Evolutionary conservation across 2,797 vertebrate species (phyloP), one percentile per base, ranked within the genome.

Genomic region (Coccyzus lansbergi): DNA sequence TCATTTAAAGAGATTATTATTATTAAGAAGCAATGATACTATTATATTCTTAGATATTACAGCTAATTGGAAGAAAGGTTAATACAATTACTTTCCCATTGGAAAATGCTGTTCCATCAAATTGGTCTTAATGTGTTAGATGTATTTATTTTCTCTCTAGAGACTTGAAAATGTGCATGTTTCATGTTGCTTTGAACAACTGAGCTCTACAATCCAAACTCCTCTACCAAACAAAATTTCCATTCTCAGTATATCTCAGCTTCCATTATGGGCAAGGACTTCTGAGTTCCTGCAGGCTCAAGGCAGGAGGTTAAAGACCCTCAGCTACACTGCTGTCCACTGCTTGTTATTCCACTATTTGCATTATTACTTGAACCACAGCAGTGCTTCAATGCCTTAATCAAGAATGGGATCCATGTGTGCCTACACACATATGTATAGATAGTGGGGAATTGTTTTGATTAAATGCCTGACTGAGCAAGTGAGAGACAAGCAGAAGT

Each of bases 261-360:
- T 90, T 79, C 92, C 74, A 4, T 84, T 92, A 76, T 0, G 2
- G 49, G 14, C 38, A 83, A 75, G 75, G 60, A 40, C 65, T 86
- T 87, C 33, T 44, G 86, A 55, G 82, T 67, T 95, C 94, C 93
- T 85, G 84, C 81, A 55, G 83, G 38, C 42, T 94, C 71, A 53
- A 92, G 90, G 83, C 95, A 94, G 95, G 90, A 95, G 92, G 83
- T 69, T 88, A 86, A 94, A 93, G 83, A 90, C 84, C 77, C 86
- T 94, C 88, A 92, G 56, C 80, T 67, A 22, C 74, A 67, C 63
- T 94, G 24, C 88, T 86, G 92, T 84, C 93, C 63, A n/a, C 67
- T 93, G 81, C 67, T 86, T 77, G 62, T 88, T 91, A 90, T 93
- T 95, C 69, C 79, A 83, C 94, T 95, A 90, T 88, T 88, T 88